Evolutionary conservation across 2,797 vertebrate genomes (phyloP), one percentile per base, ranked within the genome.

Genomic region (Apodemus agrarius): DNA sequence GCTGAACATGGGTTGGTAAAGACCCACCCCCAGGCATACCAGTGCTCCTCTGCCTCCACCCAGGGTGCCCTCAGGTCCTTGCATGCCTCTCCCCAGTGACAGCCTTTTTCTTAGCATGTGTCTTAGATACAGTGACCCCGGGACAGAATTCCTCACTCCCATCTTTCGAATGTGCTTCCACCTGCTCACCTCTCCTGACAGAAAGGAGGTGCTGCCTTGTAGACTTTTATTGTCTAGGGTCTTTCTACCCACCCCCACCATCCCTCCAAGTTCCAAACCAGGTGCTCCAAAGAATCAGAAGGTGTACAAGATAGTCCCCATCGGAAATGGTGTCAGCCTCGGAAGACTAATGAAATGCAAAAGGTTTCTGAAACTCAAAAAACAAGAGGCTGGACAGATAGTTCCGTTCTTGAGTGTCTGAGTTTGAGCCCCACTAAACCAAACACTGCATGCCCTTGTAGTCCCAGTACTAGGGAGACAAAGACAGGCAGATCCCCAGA

Each of bases 111-210:
- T 57, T 0, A 34, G 26, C 17, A 13, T 69, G 79, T 74, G 49
- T 81, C 72, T 61, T 1, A 5, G 17, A 24, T 76, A 21, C 0
- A 4, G 52, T 19, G 54, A 37, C 14, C 14, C 57, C 69, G 43
- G 54, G 29, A 13, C 8, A 40, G 43, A n/a, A 57, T 34, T 43
- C 72, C 69, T 12, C 10, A 37, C 7, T 0, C n/a, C 5, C 1
- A 1, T 46, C 19, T 43, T 46, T 49, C 40, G 14, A 49, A 19
- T 24, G 17, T 26, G 31, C 40, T 22, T 17, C 19, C 10, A 19
- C 8, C 57, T 37, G 24, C 8, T 57, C 29, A 31, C 31, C 81
- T 57, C 26, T 12, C 74, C 26, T 13, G 0, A 26, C 76, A 43
- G 67, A 43, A 63, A 43, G 8, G 37, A 80, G 29, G 74, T 0